Percentiles rank a stretch among this genome's conserved stretches.
phyloP scores from a whole-genome alignment of 1,140 invertebrate species.

The Gryon sp. region DNA sequence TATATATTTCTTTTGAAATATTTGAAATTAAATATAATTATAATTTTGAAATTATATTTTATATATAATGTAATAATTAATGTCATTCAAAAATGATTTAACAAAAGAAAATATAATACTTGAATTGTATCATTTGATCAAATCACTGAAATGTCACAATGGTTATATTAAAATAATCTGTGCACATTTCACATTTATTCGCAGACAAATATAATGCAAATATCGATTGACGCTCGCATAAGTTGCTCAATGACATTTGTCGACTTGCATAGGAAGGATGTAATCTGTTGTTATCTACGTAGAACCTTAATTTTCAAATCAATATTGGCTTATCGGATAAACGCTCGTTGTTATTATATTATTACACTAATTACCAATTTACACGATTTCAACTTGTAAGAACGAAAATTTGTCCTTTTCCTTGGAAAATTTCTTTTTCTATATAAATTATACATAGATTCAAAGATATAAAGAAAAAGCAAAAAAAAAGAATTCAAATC shows the following conservation, averaged over 20 bases:
- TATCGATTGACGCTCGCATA: slow-evolving; percentile 49
- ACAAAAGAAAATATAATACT: too few relatives aligned
- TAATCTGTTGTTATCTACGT: slow-evolving; percentile 38
- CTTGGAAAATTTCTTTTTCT: too few relatives aligned
- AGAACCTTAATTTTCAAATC: slow-evolving; percentile 68
- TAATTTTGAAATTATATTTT: too few relatives aligned
- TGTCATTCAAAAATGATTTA: too few relatives aligned
- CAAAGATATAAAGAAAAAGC: neutral
- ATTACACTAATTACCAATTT: neutral
- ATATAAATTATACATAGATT: too few relatives aligned
- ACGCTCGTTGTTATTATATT: too few relatives aligned
- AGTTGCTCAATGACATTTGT: slow-evolving; percentile 56
- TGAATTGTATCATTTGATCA: too few relatives aligned
- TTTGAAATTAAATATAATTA: too few relatives aligned
- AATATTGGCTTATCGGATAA: slow-evolving; percentile 56
- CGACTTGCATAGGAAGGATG: slow-evolving; percentile 33
- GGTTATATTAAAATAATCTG: slow-evolving; percentile 10
- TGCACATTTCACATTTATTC: slow-evolving; percentile 4
- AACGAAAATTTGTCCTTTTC: too few relatives aligned
- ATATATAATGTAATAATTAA: too few relatives aligned
- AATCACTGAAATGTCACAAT: neutral
- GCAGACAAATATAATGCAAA: slow-evolving; percentile 41
- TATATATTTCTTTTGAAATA: too few relatives aligned
- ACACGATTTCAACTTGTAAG: neutral
- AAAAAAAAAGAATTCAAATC: neutral